phyloP scores from a whole-genome alignment of 2,797 vertebrate genomes.

The Oryzias dopingdopingensis region DNA sequence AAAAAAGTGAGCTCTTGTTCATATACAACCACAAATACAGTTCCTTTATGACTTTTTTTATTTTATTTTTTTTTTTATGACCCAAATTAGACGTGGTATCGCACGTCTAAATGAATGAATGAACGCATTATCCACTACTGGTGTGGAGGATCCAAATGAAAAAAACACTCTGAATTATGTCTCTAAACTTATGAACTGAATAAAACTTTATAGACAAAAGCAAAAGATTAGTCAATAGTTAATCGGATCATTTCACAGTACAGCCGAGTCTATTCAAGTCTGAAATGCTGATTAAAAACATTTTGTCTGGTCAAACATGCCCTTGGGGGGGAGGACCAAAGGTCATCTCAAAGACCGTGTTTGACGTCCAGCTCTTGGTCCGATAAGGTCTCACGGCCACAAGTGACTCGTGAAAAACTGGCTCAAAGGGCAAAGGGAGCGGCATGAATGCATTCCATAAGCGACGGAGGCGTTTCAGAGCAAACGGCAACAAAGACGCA shows the following conservation, averaged over 20 bases:
- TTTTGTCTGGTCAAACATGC: conserved; percentile 36
- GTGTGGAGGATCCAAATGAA: too few species aligned
- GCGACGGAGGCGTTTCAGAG: conserved; percentile 48
- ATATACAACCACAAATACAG: too few species aligned
- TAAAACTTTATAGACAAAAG: too few species aligned
- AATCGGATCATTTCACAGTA: neutral
- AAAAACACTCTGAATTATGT: too few species aligned
- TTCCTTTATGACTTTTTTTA: too few species aligned
- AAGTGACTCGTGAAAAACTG: conserved; percentile 45
- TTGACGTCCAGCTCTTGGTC: conserved; percentile 49
- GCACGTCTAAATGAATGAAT: too few species aligned
- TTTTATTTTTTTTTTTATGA: too few species aligned
- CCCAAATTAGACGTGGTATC: too few species aligned
- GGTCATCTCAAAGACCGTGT: conserved; percentile 60
- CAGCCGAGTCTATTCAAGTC: conserved; percentile 20
- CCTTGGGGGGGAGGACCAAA: conserved; percentile 54
- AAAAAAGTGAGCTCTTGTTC: too few species aligned
- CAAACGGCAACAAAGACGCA: conserved; percentile 22
- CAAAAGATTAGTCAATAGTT: conserved; percentile 1
- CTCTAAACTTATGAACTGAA: too few species aligned
- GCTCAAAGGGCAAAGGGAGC: conserved; percentile 60
- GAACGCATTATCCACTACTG: too few species aligned
- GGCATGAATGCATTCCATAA: conserved; percentile 44
- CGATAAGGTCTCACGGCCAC: conserved; percentile 53
- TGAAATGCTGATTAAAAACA: conserved; percentile 41